Percentiles rank a stretch among this genome's conserved stretches.
These are phyloP conservation scores for Erinaceus europaeus DNA, from an alignment of 2,113 vertebrate species.

Conservation along the genomic window DNA sequence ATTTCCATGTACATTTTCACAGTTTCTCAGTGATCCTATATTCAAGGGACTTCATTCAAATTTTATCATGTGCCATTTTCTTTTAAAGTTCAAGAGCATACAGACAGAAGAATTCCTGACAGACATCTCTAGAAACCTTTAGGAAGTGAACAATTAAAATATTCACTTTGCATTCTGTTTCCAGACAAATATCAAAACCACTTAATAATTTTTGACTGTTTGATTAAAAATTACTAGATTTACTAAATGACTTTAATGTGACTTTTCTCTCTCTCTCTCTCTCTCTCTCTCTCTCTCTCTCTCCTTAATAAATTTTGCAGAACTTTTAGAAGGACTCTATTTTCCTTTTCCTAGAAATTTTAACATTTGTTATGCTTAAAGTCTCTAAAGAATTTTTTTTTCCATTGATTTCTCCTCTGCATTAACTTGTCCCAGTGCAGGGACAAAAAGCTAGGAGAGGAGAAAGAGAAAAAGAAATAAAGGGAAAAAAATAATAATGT, in stretches of 20 bases:
- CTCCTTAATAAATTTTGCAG: slow-evolving; percentile 38
- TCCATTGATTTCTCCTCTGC: slow-evolving; percentile 22
- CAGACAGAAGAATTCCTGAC: not conserved
- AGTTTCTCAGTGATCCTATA: not conserved
- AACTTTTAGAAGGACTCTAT: slow-evolving; percentile 7
- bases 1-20: not conserved
- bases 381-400: slow-evolving; percentile 47
- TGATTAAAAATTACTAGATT: slow-evolving; percentile 38
- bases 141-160: slow-evolving; percentile 14
- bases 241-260: slow-evolving; percentile 40
- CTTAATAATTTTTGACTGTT: slow-evolving; percentile 29
- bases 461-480: not conserved
- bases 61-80: not conserved
- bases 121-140: not conserved
- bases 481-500: not conserved
- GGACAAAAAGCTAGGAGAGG: slow-evolving; percentile 53
- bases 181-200: slow-evolving; percentile 56
- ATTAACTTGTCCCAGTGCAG: slow-evolving; percentile 41
- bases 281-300: not conserved
- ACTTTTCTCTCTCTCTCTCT: slow-evolving; percentile 4
- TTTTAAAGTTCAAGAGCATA: slow-evolving; percentile 9
- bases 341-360: slow-evolving; percentile 52
- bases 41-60: not conserved
- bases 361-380: slow-evolving; percentile 59
- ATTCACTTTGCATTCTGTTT: slow-evolving; percentile 30